A percentile compares a stretch with the other conserved stretches of the same genome.
Conservation (phyloP, 1,140 invertebrate genomes). For the Amphibalanus amphitrite region DNA sequence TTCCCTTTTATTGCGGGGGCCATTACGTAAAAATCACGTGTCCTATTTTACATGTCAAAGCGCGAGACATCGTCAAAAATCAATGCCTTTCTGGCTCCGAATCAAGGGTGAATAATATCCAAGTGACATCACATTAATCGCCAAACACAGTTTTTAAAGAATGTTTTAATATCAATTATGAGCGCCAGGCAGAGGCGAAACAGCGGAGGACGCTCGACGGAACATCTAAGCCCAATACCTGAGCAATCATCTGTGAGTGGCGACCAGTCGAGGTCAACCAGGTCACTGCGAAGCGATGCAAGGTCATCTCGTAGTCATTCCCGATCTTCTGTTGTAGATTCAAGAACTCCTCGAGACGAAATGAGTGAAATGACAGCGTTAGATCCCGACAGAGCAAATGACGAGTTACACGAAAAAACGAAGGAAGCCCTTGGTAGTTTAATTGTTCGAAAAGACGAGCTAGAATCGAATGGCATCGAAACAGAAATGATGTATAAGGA, state of each 20-base stretch:
- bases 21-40: no score
- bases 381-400: background rate
- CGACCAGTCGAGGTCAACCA: background rate
- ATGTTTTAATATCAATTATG: background rate
- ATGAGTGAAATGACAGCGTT: background rate
- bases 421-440: background rate
- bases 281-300: background rate
- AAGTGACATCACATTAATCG: no score
- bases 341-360: background rate
- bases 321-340: background rate
- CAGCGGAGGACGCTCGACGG: background rate
- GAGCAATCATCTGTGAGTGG: background rate
- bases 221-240: background rate
- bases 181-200: background rate
- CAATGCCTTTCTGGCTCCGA: no score
- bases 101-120: no score
- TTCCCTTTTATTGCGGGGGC: no score
- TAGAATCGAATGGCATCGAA: background rate
- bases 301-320: background rate
- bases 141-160: background rate
- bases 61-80: no score
- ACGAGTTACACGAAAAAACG: background rate
- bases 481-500: background rate
- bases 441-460: background rate
- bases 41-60: no score